Percentiles rank a stretch among this genome's conserved stretches.
phyloP scores from a whole-genome alignment of 2,797 vertebrate genomes.

The Arvicola amphibius region DNA sequence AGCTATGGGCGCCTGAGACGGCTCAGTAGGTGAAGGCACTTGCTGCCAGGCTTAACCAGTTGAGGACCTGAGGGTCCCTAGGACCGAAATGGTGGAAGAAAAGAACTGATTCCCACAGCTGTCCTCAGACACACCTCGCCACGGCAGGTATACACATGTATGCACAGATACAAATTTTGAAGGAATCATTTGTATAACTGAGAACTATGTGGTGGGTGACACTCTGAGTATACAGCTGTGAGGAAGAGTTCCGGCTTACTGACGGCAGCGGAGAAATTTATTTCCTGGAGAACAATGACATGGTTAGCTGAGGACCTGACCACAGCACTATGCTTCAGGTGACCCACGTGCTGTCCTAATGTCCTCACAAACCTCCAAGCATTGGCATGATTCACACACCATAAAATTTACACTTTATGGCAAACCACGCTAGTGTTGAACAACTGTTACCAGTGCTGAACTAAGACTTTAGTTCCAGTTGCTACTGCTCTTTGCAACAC shows the following conservation, averaged over 20 bases:
- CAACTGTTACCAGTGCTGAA: not conserved
- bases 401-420: not conserved
- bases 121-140: not conserved
- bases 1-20: not conserved
- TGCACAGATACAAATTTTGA: not conserved
- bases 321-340: not conserved
- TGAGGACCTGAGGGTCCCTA: not conserved
- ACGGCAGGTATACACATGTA: fast-evolving
- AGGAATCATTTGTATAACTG: not conserved
- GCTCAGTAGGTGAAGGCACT: not conserved
- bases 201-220: not conserved
- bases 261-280: not conserved
- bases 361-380: not conserved
- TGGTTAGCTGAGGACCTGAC: not conserved
- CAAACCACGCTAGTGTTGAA: not conserved
- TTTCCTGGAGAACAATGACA: not conserved
- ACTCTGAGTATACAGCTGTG: not conserved
- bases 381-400: not conserved
- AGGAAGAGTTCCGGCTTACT: not conserved
- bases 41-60: not conserved
- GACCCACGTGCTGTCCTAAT: not conserved
- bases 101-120: not conserved
- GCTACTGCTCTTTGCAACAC: not conserved
- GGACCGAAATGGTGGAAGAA: not conserved
- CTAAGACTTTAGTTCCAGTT: not conserved